phyloP scores from a whole-genome alignment of 2,888 invertebrate genomes.

The Acrobasis consociella region DNA sequence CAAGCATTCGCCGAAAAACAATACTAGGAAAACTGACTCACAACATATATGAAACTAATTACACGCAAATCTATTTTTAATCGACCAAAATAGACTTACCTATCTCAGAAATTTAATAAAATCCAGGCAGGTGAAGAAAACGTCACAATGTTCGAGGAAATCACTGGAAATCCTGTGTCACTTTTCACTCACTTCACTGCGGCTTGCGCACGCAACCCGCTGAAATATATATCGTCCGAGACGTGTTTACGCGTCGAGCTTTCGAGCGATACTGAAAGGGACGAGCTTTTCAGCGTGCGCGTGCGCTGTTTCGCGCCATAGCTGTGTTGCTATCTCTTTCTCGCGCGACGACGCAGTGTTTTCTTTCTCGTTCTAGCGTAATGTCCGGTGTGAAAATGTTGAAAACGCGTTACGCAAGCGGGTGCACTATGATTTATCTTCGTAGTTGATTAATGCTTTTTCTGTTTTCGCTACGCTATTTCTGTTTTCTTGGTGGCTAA shows the following conservation, averaged over 20 bases:
- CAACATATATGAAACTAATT: conserved; percentile 69
- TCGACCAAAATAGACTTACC: conserved; percentile 75
- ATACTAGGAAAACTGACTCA: conserved; percentile 64
- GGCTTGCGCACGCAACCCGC: conserved; percentile 38
- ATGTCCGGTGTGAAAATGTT: conserved; percentile 64
- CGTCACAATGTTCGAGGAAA: conserved; percentile 41
- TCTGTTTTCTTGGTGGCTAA: conserved; percentile 50
- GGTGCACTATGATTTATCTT: conserved; percentile 70
- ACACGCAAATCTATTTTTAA: conserved; percentile 77
- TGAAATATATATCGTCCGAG: conserved; percentile 41
- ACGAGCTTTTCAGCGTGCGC: conserved; percentile 76
- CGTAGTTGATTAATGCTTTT: conserved; percentile 68
- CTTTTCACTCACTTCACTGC: conserved; percentile 34
- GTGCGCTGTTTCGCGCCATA: conserved; percentile 42
- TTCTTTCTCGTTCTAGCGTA: conserved; percentile 43
- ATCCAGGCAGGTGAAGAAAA: conserved; percentile 53
- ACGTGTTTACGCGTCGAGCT: conserved; percentile 57
- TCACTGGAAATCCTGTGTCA: conserved; percentile 42
- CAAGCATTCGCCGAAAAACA: conserved; percentile 39
- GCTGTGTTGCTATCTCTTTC: conserved; percentile 51
- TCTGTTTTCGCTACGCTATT: conserved; percentile 61
- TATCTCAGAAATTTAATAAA: conserved; percentile 59
- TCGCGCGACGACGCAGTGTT: conserved; percentile 28
- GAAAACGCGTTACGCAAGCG: conserved; percentile 72
- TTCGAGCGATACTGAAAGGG: conserved; percentile 67